phyloP scores from a whole-genome alignment of 2,113 vertebrate species.

The Podarcis raffonei region DNA sequence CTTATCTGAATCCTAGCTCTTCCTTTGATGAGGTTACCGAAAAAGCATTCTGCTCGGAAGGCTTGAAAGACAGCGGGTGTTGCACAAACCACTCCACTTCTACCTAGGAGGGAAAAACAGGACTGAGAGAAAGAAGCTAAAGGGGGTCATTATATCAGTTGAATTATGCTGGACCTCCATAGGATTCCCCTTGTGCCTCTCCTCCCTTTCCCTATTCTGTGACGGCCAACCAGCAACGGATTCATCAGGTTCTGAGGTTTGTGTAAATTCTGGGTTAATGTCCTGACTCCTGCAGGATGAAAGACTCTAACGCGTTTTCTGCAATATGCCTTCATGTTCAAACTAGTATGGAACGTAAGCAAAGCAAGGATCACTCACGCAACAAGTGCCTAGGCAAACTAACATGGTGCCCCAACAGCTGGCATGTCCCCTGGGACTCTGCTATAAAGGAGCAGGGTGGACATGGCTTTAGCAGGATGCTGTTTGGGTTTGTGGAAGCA shows the following conservation, averaged over 20 bases:
- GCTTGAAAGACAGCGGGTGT: constrained; percentile 78
- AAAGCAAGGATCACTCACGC: too few species aligned
- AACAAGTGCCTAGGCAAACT: too few species aligned
- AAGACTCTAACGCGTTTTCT: too few species aligned
- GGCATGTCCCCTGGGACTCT: too few species aligned
- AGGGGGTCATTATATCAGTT: constrained; percentile 68
- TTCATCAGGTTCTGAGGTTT: fast-evolving
- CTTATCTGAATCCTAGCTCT: constrained; percentile 83
- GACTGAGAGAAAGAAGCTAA: constrained; percentile 41
- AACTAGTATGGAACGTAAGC: too few species aligned
- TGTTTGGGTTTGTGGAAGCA: too few species aligned
- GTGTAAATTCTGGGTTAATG: background rate
- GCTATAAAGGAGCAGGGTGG: too few species aligned
- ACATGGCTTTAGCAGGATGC: too few species aligned
- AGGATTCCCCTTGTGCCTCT: background rate
- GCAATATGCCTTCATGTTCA: too few species aligned
- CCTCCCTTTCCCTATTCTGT: background rate
- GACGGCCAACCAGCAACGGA: background rate
- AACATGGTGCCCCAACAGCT: too few species aligned
- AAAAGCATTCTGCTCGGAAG: constrained; percentile 72
- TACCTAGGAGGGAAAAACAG: constrained; percentile 67
- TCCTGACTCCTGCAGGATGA: too few species aligned
- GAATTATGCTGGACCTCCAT: constrained; percentile 24
- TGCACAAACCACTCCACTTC: constrained; percentile 48
- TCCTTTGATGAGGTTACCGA: constrained; percentile 83